A percentile compares a stretch with the other conserved stretches of the same genome.
Evolutionary conservation across 2,888 invertebrate genomes (phyloP).

Genomic region (Apodemia mormo): DNA sequence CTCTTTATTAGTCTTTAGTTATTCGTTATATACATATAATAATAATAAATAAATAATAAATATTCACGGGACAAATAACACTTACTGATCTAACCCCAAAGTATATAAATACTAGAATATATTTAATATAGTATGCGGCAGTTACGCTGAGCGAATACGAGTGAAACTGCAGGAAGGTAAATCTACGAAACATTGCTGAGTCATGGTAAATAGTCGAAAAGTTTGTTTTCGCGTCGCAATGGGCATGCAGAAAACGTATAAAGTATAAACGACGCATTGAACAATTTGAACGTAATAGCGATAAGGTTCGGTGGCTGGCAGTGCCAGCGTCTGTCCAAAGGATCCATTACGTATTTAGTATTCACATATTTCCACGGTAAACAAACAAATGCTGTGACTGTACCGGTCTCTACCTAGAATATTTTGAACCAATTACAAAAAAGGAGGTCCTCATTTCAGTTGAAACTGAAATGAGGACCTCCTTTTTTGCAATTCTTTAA

Average conservation of each 20-base stretch:
- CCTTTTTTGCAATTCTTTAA: neutral
- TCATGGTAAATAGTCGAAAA: neutral
- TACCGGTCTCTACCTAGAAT: neutral
- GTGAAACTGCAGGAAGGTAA: no score
- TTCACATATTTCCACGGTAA: conserved; percentile 32
- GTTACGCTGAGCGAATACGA: no score
- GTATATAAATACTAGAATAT: no score
- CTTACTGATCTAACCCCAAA: no score
- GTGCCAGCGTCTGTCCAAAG: conserved; percentile 57
- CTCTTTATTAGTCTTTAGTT: no score
- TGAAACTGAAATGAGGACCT: neutral
- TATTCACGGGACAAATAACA: no score
- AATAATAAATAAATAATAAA: no score
- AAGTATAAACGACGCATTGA: conserved; percentile 6
- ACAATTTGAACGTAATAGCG: conserved; percentile 36
- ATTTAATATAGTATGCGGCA: no score
- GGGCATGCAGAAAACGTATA: neutral
- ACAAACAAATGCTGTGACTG: neutral
- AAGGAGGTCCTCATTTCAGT: neutral
- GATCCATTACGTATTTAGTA: conserved; percentile 42
- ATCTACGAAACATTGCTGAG: neutral
- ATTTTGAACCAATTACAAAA: neutral
- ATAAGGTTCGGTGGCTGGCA: conserved; percentile 65
- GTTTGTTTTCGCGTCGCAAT: conserved; percentile 1
- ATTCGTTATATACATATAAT: no score